A percentile compares a stretch with the other conserved stretches of the same genome.
Evolutionary conservation across 2,888 invertebrate genomes (phyloP).

Genomic region (Loripinus fragilis): DNA sequence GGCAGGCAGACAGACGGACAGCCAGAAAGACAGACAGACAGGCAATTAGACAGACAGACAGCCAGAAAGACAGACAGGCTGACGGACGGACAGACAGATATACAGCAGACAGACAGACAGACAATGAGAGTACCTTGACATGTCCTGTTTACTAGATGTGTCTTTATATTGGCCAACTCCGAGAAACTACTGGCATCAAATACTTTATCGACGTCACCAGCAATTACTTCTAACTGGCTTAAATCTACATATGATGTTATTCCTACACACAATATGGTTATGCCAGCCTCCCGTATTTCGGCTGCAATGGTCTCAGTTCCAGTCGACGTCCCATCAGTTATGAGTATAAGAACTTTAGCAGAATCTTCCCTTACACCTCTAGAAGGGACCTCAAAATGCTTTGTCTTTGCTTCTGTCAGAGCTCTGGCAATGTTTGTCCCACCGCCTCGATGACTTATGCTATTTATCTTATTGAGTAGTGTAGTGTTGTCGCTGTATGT

Average conservation of each 20-base stretch:
- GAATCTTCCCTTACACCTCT: constrained; percentile 32
- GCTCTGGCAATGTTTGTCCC: constrained; percentile 50
- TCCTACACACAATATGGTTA: background rate
- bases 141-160: background rate
- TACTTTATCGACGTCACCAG: background rate
- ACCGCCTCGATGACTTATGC: constrained; percentile 40
- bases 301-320: background rate
- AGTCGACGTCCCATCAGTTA: constrained; percentile 50
- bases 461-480: constrained; percentile 28
- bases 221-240: background rate
- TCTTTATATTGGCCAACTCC: constrained; percentile 8
- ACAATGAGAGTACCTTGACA: constrained; percentile 33
- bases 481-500: constrained; percentile 13
- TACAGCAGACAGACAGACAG: background rate
- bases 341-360: constrained; percentile 41
- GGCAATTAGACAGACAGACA: too few species aligned
- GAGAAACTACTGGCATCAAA: constrained; percentile 3
- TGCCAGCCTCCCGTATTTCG: background rate
- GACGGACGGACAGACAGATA: background rate
- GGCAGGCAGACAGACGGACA: too few species aligned
- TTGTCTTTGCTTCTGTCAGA: constrained; percentile 35
- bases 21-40: too few species aligned
- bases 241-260: background rate
- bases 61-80: too few species aligned
- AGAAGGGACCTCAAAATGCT: constrained; percentile 33